These are phyloP conservation scores for Chaunax sp. DNA, from an alignment of 2,797 vertebrate genomes.

Conservation along the genomic window DNA sequence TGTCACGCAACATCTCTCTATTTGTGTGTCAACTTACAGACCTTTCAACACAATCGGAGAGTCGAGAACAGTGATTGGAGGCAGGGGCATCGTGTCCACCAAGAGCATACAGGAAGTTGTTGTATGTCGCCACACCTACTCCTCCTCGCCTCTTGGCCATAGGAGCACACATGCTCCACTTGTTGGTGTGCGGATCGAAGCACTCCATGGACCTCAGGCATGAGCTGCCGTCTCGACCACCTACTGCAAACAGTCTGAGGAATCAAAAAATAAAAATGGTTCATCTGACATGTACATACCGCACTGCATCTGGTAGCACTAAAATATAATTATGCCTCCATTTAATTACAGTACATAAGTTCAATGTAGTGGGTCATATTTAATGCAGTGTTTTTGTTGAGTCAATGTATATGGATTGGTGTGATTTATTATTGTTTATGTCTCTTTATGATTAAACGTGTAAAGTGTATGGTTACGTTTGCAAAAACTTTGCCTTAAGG, in stretches of 20 bases:
- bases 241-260: slow-evolving; percentile 92
- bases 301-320: too few species aligned
- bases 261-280: background rate
- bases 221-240: slow-evolving; percentile 95
- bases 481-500: too few species aligned
- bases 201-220: slow-evolving; percentile 97
- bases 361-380: too few species aligned
- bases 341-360: too few species aligned
- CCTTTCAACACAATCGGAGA: slow-evolving; percentile 97
- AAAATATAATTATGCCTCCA: too few species aligned
- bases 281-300: background rate
- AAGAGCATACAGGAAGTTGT: slow-evolving; percentile 94
- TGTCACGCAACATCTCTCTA: slow-evolving; percentile 4
- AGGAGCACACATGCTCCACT: slow-evolving; percentile 93
- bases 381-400: too few species aligned
- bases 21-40: slow-evolving; percentile 63
- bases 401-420: too few species aligned
- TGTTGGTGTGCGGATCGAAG: slow-evolving; percentile 98
- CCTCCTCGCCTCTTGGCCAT: slow-evolving; percentile 96
- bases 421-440: too few species aligned
- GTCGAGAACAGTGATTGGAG: slow-evolving; percentile 93
- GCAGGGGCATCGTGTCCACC: slow-evolving; percentile 97
- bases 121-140: slow-evolving; percentile 94
- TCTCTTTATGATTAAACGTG: too few species aligned
- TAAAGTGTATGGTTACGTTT: too few species aligned